Percentiles rank a stretch among this genome's conserved stretches.
phyloP scores from a whole-genome alignment of 2,113 vertebrate genomes.

The Vidua macroura region DNA sequence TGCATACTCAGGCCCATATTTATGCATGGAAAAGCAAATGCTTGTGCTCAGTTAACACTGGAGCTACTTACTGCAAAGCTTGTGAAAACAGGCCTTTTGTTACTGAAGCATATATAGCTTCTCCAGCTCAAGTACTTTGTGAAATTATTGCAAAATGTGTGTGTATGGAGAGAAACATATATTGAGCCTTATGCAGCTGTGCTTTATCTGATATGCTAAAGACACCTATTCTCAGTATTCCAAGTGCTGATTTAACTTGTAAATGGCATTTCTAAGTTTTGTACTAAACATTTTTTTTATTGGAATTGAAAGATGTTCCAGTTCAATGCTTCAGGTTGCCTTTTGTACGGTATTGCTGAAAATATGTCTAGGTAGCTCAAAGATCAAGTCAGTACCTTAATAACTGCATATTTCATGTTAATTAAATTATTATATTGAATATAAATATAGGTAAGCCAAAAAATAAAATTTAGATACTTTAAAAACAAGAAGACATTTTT shows the following conservation, averaged over 20 bases:
- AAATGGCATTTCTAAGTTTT: not conserved
- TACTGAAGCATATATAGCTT: not conserved
- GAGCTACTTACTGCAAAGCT: not conserved
- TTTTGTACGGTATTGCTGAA: not conserved
- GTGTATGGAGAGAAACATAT: not conserved
- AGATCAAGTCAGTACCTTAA: not conserved
- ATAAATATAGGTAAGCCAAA: not conserved
- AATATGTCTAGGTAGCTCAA: not conserved
- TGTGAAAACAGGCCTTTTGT: not conserved
- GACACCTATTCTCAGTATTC: not conserved
- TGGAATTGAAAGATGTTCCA: not conserved
- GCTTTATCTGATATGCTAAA: not conserved
- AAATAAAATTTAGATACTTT: not conserved
- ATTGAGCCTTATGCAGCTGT: not conserved
- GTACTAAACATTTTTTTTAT: not conserved
- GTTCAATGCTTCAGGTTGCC: not conserved
- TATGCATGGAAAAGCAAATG: not conserved
- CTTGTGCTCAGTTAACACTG: not conserved
- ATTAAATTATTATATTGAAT: not conserved
- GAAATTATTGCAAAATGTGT: not conserved
- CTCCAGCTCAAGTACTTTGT: not conserved
- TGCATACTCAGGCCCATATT: not conserved
- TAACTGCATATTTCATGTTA: not conserved
- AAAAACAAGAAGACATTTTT: not conserved
- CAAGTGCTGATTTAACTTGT: not conserved